Percentiles rank a stretch among this genome's conserved stretches.
phyloP scores from a whole-genome alignment of 2,113 vertebrate species.

The Entomyzon cyanotis region DNA sequence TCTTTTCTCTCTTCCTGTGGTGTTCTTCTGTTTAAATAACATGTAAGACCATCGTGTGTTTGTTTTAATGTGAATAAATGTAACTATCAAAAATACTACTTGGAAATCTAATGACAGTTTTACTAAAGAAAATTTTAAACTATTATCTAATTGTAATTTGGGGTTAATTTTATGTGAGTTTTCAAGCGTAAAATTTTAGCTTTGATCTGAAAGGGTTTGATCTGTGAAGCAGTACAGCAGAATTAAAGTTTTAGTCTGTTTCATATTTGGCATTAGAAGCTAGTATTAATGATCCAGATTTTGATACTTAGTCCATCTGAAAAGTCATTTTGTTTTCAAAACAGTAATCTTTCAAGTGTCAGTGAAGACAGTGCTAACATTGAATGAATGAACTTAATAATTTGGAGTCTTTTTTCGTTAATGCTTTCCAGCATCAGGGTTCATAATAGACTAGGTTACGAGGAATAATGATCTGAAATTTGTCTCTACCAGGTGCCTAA shows the following conservation, averaged over 20 bases:
- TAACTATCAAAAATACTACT: background rate
- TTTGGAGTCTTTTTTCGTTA: background rate
- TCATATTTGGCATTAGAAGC: background rate
- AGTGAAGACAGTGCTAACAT: background rate
- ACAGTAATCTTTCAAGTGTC: background rate
- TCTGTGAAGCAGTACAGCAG: background rate
- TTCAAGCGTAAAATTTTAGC: background rate
- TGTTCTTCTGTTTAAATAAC: background rate
- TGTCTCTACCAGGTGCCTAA: background rate
- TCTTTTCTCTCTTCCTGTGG: background rate
- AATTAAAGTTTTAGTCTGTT: background rate
- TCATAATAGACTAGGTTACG: background rate
- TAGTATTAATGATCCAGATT: background rate
- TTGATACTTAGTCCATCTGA: background rate
- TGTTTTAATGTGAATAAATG: background rate
- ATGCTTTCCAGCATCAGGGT: background rate
- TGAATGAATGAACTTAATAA: background rate
- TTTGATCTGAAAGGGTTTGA: background rate
- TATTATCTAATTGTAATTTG: background rate
- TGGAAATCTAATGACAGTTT: background rate
- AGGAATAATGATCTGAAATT: background rate
- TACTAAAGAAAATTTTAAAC: background rate
- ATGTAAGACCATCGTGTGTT: accelerated
- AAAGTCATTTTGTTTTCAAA: background rate
- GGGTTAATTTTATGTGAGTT: background rate